Conservation (phyloP, 2,797 vertebrate genomes). For the Chromis chromis region DNA sequence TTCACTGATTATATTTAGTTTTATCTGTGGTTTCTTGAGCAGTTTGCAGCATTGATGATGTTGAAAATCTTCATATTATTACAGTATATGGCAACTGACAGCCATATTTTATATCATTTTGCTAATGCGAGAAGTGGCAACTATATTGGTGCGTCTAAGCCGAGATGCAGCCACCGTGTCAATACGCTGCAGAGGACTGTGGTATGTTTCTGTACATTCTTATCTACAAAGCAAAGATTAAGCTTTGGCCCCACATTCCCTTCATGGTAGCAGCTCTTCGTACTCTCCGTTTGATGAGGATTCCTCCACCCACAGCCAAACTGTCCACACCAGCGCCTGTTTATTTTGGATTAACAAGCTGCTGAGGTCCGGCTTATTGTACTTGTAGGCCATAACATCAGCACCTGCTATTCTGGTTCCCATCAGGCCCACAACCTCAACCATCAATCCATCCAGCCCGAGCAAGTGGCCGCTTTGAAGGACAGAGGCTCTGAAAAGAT, state of each 20-base stretch:
- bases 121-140: constrained; percentile 21
- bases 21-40: neutral
- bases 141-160: neutral
- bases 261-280: constrained; percentile 41
- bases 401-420: constrained; percentile 79
- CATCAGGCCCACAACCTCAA: constrained; percentile 61
- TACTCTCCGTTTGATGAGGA: constrained; percentile 54
- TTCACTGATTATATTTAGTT: neutral
- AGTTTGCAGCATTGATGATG: neutral
- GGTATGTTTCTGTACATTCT: constrained; percentile 50
- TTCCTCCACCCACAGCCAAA: constrained; percentile 40
- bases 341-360: constrained; percentile 81
- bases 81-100: neutral
- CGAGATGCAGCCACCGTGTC: neutral
- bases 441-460: constrained; percentile 70
- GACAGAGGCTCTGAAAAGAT: constrained; percentile 67
- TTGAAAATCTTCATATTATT: neutral
- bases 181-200: constrained; percentile 17
- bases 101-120: neutral
- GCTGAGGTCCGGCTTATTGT: constrained; percentile 80
- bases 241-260: constrained; percentile 49
- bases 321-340: constrained; percentile 51
- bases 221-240: constrained; percentile 51
- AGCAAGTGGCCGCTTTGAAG: constrained; percentile 73
- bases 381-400: constrained; percentile 70